phyloP scores from a whole-genome alignment of 2,113 vertebrate species.

The Nanorana parkeri region DNA sequence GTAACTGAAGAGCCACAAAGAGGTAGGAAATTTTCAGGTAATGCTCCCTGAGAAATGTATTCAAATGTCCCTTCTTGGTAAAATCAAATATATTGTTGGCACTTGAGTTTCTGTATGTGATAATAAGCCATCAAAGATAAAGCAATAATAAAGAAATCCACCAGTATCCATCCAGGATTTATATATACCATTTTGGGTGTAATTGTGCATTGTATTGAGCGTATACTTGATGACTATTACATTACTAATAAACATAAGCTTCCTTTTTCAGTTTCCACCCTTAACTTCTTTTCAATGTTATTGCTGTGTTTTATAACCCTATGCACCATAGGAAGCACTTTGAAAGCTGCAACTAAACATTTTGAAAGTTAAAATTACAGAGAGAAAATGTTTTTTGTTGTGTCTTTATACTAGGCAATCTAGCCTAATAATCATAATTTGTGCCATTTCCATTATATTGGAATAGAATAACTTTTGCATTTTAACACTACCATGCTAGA shows the following conservation, averaged over 20 bases:
- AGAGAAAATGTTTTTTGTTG: constrained; percentile 16
- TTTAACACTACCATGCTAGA: constrained; percentile 9
- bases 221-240: not conserved
- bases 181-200: too few relatives aligned
- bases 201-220: too few relatives aligned
- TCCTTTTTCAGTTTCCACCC: not conserved
- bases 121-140: too few relatives aligned
- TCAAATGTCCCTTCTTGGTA: too few relatives aligned
- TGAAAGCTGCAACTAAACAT: not conserved
- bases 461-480: constrained; percentile 3
- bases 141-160: too few relatives aligned
- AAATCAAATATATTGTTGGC: too few relatives aligned
- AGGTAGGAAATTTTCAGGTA: too few relatives aligned
- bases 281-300: constrained; percentile 15
- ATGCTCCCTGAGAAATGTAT: too few relatives aligned
- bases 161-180: too few relatives aligned
- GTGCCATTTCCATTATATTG: constrained; percentile 11
- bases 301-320: not conserved
- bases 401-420: constrained; percentile 14
- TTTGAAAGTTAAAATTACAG: constrained; percentile 17
- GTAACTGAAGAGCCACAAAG: too few relatives aligned
- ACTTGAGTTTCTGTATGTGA: too few relatives aligned
- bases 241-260: not conserved
- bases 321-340: not conserved
- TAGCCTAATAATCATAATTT: constrained; percentile 34